Conservation (phyloP, 2,113 vertebrate genomes). For the Larimichthys crocea region DNA sequence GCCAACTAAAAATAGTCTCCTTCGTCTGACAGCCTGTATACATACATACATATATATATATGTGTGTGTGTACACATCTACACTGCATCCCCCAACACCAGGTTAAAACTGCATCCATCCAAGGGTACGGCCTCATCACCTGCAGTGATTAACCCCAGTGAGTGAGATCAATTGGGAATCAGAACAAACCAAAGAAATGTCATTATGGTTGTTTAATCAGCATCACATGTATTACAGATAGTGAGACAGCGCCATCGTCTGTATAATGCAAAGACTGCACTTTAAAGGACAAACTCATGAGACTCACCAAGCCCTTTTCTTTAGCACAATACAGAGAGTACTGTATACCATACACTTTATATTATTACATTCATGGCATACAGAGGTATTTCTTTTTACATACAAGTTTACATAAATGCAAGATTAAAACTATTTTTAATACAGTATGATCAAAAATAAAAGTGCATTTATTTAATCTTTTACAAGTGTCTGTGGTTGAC, state of each 20-base stretch:
- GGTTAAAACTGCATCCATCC: conserved; percentile 3
- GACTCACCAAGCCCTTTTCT: neutral
- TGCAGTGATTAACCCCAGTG: neutral
- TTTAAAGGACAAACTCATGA: conserved; percentile 16
- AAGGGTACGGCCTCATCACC: neutral
- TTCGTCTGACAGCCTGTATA: conserved; percentile 51
- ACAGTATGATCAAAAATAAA: neutral
- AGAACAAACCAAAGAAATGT: conserved; percentile 15
- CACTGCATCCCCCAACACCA: conserved; percentile 10
- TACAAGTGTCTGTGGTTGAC: neutral
- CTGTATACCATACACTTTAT: conserved; percentile 5
- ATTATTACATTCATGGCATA: conserved; percentile 4
- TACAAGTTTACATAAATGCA: conserved; percentile 25
- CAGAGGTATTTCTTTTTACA: conserved; percentile 5
- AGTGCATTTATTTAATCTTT: neutral
- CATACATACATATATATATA: conserved; percentile 36
- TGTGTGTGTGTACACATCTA: conserved; percentile 32
- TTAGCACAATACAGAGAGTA: neutral
- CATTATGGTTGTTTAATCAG: conserved; percentile 46
- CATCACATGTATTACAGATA: conserved; percentile 33
- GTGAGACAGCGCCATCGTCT: conserved; percentile 47
- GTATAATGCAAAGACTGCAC: conserved; percentile 42
- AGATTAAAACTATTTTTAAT: neutral
- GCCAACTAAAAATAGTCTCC: conserved; percentile 78
- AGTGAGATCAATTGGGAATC: neutral